A percentile compares a stretch with the other conserved stretches of the same genome.
These are phyloP conservation scores for Scopus umbretta DNA, from an alignment of 2,113 vertebrate species.

Conservation along the genomic window DNA sequence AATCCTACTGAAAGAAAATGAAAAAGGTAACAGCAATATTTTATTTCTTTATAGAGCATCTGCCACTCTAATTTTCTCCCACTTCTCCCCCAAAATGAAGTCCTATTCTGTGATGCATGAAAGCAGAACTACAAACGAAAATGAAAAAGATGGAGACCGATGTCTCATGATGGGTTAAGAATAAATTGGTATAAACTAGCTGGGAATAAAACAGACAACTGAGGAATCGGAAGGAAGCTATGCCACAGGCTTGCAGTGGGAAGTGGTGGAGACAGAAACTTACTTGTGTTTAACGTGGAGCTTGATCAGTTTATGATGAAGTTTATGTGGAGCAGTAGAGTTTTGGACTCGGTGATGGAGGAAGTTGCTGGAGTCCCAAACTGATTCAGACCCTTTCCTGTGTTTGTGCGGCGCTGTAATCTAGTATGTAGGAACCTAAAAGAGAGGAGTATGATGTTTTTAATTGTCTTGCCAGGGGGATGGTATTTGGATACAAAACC, in stretches of 20 bases:
- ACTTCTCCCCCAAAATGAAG: not conserved
- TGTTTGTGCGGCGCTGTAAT: not conserved
- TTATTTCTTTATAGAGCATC: conserved; percentile 49
- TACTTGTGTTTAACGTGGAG: not conserved
- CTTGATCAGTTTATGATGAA: not conserved
- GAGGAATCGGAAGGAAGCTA: not conserved
- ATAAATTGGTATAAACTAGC: not conserved
- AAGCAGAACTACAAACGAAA: not conserved
- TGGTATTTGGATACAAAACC: not conserved
- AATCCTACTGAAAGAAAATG: conserved; percentile 60
- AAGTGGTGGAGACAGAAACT: not conserved
- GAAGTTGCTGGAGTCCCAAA: not conserved
- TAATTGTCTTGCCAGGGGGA: not conserved
- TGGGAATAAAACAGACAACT: not conserved
- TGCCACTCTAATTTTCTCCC: conserved; percentile 25
- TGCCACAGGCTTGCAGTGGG: not conserved
- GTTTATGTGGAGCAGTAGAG: not conserved
- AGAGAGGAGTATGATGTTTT: conserved; percentile 7
- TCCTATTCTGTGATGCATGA: not conserved
- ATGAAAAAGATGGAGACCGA: not conserved
- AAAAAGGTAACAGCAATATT: conserved; percentile 47
- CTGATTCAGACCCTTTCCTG: not conserved
- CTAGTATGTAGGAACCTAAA: not conserved
- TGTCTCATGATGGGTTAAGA: not conserved
- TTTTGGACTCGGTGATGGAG: not conserved